A percentile compares a stretch with the other conserved stretches of the same genome.
Conservation (phyloP, 1,140 invertebrate genomes). For the Laupala kohalensis region DNA sequence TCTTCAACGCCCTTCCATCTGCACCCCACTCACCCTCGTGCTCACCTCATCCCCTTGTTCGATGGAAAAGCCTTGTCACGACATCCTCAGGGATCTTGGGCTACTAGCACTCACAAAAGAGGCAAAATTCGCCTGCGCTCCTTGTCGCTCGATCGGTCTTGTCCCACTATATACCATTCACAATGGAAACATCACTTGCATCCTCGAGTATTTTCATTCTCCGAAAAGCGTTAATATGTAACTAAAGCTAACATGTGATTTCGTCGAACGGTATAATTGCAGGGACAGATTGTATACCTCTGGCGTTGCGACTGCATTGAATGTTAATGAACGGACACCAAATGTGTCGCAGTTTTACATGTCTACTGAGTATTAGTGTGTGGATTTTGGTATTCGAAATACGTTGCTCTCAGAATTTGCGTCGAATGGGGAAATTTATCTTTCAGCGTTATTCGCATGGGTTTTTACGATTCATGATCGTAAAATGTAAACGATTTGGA, state of each 20-base stretch:
- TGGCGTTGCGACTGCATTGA: not conserved
- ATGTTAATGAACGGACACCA: not conserved
- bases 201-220: too few species aligned
- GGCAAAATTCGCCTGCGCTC: not conserved
- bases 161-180: not conserved
- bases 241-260: not conserved
- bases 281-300: not conserved
- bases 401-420: too few species aligned
- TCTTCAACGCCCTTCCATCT: not conserved
- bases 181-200: not conserved
- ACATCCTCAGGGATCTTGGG: not conserved
- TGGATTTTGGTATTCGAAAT: too few species aligned
- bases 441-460: too few species aligned
- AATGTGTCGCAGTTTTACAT: not conserved
- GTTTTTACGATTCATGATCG: too few species aligned
- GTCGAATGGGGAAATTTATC: too few species aligned
- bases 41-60: too few species aligned
- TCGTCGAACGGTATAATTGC: not conserved
- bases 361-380: too few species aligned
- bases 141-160: not conserved
- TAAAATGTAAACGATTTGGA: too few species aligned
- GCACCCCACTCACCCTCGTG: not conserved
- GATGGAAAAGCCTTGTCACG: not conserved
- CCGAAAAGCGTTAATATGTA: not conserved
- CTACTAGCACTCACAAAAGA: too few species aligned